A percentile compares a stretch with the other conserved stretches of the same genome.
These are phyloP conservation scores for Sebastolobus altivelis DNA, from an alignment of 2,797 vertebrate species.

Conservation along the genomic window DNA sequence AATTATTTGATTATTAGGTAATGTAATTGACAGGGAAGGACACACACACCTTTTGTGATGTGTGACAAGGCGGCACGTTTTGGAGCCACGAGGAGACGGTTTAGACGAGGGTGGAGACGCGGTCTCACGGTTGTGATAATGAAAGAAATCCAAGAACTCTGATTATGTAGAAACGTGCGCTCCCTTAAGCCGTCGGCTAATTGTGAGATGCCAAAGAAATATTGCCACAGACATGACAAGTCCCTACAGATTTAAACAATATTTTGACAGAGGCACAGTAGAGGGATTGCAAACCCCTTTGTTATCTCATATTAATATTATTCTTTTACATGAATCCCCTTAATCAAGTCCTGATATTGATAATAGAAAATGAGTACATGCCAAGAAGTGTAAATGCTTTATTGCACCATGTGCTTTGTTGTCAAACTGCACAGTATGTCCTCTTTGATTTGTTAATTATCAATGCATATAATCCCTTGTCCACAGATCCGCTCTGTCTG, in stretches of 20 bases:
- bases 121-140: conserved; percentile 76
- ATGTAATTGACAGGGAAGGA: neutral
- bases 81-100: conserved; percentile 36
- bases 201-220: conserved; percentile 58
- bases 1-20: neutral
- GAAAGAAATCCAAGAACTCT: conserved; percentile 68
- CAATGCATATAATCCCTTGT: conserved; percentile 8
- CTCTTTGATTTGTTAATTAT: neutral
- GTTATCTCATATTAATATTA: neutral
- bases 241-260: conserved; percentile 16
- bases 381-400: neutral
- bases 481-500: conserved; percentile 1
- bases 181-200: conserved; percentile 33
- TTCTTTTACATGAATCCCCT: neutral
- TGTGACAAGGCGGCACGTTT: conserved; percentile 50
- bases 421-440: neutral
- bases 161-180: conserved; percentile 24
- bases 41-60: conserved; percentile 11
- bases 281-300: neutral
- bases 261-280: conserved; percentile 4
- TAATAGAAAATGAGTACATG: neutral
- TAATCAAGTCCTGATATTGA: neutral
- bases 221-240: conserved; percentile 23
- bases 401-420: neutral
- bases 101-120: conserved; percentile 8